Evolutionary conservation across 2,888 invertebrate genomes (phyloP), one percentile per base, ranked within the genome.

Genomic region (Zygothrica quintamaculata): DNA sequence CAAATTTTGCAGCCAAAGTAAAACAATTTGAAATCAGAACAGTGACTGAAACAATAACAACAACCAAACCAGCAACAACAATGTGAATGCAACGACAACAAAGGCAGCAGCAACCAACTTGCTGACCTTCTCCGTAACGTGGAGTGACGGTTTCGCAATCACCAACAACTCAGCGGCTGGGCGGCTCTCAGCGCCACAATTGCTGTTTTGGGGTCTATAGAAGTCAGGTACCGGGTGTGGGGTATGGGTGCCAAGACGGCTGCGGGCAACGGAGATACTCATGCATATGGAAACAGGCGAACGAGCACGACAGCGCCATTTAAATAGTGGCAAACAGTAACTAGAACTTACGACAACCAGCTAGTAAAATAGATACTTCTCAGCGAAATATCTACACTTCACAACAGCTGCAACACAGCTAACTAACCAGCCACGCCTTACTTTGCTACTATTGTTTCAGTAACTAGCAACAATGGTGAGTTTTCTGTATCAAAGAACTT

Each of bases 51-150:
- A 29, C 36, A 43, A 56, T 42, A 36, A 51, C 50, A n/a, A n/a
- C n/a, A n/a, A n/a, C n/a, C n/a, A n/a, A n/a, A n/a, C n/a, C n/a
- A 58, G 42, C 53, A 46, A 22, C 52, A 77, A 66, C 65, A 58
- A 62, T 58, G 65, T 65, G 72, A 81, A 74, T 74, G 69, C 67
- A 69, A 56, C 47, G 43, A 52, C 56, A 74, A 64, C 72, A 84
- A 84, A 72, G 67, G 62, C 50, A 77, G 51, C 57, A 52, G 29
- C 34, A 58, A 55, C 51, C 61, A 43, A 87, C 68, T 77, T 40
- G 87, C 50, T 87, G 85, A 87, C 81, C 81, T 82, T 82, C 87
- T 74, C 84, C 53, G 64, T 50, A 53, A 53, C 37, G 50, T 70
- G 80, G 62, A 65, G 71, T 71, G 73, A 58, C 77, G 64, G 81